phyloP scores from a whole-genome alignment of 2,113 vertebrate species.

The Pipa parva region DNA sequence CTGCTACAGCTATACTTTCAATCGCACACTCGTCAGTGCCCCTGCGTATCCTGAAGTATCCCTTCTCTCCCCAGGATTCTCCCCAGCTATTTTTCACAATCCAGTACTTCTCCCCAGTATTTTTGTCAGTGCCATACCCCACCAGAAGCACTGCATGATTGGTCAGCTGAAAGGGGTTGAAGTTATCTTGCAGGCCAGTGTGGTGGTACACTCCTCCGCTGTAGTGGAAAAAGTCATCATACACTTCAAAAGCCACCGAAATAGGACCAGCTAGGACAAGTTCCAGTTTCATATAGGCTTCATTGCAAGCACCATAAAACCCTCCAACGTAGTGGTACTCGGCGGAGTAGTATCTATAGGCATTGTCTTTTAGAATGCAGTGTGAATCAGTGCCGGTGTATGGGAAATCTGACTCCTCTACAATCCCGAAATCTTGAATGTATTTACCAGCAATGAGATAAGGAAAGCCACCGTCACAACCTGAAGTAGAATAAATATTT shows the following conservation, averaged over 20 bases:
- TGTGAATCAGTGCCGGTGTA: slow-evolving; percentile 69
- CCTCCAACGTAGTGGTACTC: slow-evolving; percentile 90
- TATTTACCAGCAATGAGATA: slow-evolving; percentile 90
- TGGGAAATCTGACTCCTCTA: slow-evolving; percentile 85
- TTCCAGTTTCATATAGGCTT: slow-evolving; percentile 83
- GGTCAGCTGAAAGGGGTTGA: slow-evolving; percentile 90
- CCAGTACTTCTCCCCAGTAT: slow-evolving; percentile 81
- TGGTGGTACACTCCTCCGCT: slow-evolving; percentile 85
- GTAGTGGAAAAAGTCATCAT: slow-evolving; percentile 82
- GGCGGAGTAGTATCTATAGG: slow-evolving; percentile 69
- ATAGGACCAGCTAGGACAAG: slow-evolving; percentile 80
- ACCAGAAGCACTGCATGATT: slow-evolving; percentile 92
- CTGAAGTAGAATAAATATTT: no score
- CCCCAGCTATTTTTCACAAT: slow-evolving; percentile 98
- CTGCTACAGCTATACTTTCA: slow-evolving; percentile 84
- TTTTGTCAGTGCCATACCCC: slow-evolving; percentile 77
- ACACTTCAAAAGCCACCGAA: slow-evolving; percentile 85
- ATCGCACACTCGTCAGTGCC: slow-evolving; percentile 86
- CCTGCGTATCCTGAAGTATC: slow-evolving; percentile 89
- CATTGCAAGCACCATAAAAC: slow-evolving; percentile 92
- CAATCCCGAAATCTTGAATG: slow-evolving; percentile 85
- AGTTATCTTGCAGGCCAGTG: slow-evolving; percentile 72
- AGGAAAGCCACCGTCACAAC: slow-evolving; percentile 89
- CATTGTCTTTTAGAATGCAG: slow-evolving; percentile 62
- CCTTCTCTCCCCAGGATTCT: slow-evolving; percentile 75